A percentile compares a stretch with the other conserved stretches of the same genome.
Conservation (phyloP, 1,140 invertebrate species). For the Habropoda laboriosa region DNA sequence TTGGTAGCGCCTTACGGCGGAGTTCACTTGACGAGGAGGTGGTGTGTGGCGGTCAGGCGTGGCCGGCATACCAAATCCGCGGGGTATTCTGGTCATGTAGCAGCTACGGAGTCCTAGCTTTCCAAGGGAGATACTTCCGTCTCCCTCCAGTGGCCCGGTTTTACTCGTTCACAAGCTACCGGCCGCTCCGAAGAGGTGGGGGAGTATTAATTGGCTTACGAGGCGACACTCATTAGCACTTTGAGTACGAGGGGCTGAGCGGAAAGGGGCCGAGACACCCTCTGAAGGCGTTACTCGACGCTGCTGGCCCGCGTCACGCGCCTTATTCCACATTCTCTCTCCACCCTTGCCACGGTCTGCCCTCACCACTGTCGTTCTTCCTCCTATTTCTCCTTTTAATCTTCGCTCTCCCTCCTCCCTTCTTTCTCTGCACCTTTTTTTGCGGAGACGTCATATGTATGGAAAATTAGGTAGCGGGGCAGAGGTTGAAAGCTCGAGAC, state of each 20-base stretch:
- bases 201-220: conserved; percentile 82
- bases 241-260: conserved; percentile 73
- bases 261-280: conserved; percentile 56
- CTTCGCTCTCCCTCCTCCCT: neutral
- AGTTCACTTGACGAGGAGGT: conserved; percentile 75
- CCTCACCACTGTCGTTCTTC: neutral
- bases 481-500: neutral
- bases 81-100: conserved; percentile 81
- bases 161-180: conserved; percentile 59
- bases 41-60: conserved; percentile 76
- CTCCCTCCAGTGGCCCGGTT: conserved; percentile 24
- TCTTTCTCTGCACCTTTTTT: neutral
- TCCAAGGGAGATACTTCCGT: conserved; percentile 56
- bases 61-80: conserved; percentile 80
- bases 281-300: conserved; percentile 60
- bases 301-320: conserved; percentile 58
- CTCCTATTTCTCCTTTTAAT: conserved; percentile 29
- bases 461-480: neutral
- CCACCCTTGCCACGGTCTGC: conserved; percentile 27
- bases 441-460: neutral
- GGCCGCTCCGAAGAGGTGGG: conserved; percentile 21
- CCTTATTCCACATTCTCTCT: conserved; percentile 47
- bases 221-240: conserved; percentile 82
- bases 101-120: conserved; percentile 63
- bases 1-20: conserved; percentile 69